These are phyloP conservation scores for Seriola aureovittata DNA, from an alignment of 2,113 vertebrate genomes.

Conservation along the genomic window DNA sequence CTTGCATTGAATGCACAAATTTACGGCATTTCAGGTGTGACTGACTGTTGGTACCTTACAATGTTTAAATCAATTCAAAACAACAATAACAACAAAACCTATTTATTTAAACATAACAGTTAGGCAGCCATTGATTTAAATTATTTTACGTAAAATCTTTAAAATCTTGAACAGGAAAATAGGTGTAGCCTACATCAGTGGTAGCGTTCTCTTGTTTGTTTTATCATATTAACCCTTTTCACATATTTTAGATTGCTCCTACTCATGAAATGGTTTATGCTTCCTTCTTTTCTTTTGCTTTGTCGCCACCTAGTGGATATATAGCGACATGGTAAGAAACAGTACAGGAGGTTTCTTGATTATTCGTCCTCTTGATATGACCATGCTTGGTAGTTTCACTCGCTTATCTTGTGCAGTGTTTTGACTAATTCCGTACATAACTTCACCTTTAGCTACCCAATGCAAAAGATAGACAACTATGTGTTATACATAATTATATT, in stretches of 20 bases:
- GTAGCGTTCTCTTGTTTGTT: background rate
- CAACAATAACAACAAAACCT: background rate
- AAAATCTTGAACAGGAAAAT: no score
- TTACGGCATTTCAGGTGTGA: background rate
- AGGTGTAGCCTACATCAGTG: no score
- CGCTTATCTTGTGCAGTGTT: conserved; percentile 15
- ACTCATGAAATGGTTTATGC: background rate
- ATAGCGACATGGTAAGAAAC: background rate
- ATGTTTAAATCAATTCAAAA: background rate
- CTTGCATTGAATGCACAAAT: background rate
- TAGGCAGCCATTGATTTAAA: no score
- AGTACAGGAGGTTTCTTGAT: background rate
- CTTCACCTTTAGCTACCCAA: background rate
- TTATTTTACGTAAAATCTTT: no score
- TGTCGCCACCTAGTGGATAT: conserved; percentile 48
- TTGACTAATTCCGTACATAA: conserved; percentile 7
- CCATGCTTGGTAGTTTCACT: conserved; percentile 4
- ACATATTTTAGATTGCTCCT: background rate
- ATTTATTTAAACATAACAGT: background rate
- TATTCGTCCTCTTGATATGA: background rate
- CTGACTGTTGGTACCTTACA: background rate
- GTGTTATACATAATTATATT: no score
- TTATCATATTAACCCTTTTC: background rate
- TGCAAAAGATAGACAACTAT: background rate
- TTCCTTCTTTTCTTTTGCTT: background rate